phyloP scores from a whole-genome alignment of 1,140 invertebrate genomes.

The Thaumetopoea pityocampa region DNA sequence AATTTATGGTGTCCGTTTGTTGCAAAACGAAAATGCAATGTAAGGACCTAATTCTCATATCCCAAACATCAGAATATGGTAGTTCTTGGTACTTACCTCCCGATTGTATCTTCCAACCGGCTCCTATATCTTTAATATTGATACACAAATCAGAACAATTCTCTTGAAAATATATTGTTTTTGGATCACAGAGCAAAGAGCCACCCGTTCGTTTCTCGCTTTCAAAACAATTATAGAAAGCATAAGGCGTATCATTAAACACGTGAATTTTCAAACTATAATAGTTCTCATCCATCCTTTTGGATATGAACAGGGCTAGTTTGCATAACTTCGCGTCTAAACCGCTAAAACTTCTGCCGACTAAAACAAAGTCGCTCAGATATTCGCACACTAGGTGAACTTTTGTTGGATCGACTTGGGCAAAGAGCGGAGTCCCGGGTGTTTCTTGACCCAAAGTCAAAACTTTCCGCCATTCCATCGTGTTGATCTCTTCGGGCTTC shows the following conservation, averaged over 20 bases:
- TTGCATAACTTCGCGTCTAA: slow-evolving; percentile 84
- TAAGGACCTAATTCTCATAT: slow-evolving; percentile 84
- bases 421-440: slow-evolving; percentile 94
- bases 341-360: slow-evolving; percentile 85
- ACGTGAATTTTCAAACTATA: slow-evolving; percentile 80
- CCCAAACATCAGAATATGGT: slow-evolving; percentile 92
- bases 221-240: slow-evolving; percentile 86
- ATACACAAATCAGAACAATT: slow-evolving; percentile 91
- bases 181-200: slow-evolving; percentile 90
- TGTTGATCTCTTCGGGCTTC: slow-evolving; percentile 75
- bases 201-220: slow-evolving; percentile 89
- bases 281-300: slow-evolving; percentile 77
- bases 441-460: slow-evolving; percentile 95
- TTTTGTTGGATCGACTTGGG: slow-evolving; percentile 90
- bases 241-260: slow-evolving; percentile 93
- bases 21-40: slow-evolving; percentile 92
- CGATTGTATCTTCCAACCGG: slow-evolving; percentile 90
- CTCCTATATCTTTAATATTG: slow-evolving; percentile 62
- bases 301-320: slow-evolving; percentile 88
- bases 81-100: slow-evolving; percentile 92
- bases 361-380: slow-evolving; percentile 89
- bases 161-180: slow-evolving; percentile 91
- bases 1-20: slow-evolving; percentile 73
- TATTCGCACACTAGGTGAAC: slow-evolving; percentile 93
- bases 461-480: slow-evolving; percentile 83